These are phyloP conservation scores for Leptinotarsa tumamoca DNA, from an alignment of 2,888 invertebrate species.

Conservation along the genomic window DNA sequence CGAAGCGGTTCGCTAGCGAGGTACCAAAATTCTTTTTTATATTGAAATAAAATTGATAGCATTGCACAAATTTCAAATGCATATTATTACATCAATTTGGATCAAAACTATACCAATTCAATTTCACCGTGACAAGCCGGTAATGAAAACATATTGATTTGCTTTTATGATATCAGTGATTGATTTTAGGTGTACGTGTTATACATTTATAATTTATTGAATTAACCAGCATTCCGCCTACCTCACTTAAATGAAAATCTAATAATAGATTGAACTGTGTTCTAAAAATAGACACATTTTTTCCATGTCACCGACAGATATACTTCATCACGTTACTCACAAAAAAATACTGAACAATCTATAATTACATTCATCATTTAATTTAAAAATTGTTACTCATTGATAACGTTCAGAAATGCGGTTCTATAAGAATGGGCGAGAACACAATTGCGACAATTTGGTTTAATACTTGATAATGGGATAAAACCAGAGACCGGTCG, in stretches of 20 bases:
- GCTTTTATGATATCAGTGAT: neutral
- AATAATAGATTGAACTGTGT: neutral
- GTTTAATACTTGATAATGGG: no score
- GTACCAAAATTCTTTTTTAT: neutral
- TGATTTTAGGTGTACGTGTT: neutral
- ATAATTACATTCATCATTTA: neutral
- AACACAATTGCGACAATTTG: no score
- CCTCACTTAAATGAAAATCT: neutral
- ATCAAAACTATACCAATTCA: conserved; percentile 4
- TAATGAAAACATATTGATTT: conserved; percentile 14
- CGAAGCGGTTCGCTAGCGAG: neutral
- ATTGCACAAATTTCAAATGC: neutral
- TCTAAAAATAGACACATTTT: neutral
- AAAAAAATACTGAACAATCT: neutral
- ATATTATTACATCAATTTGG: conserved; percentile 1
- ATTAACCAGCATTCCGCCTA: neutral
- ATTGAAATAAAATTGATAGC: neutral
- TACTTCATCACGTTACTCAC: neutral
- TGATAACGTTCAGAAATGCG: neutral
- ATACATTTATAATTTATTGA: neutral
- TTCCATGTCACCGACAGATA: neutral
- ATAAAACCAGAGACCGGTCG: no score
- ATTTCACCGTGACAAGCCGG: neutral
- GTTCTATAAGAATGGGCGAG: neutral
- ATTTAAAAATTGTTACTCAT: neutral